Evolutionary conservation across 2,888 invertebrate genomes (phyloP).

Genomic region (Dynastes maya): DNA sequence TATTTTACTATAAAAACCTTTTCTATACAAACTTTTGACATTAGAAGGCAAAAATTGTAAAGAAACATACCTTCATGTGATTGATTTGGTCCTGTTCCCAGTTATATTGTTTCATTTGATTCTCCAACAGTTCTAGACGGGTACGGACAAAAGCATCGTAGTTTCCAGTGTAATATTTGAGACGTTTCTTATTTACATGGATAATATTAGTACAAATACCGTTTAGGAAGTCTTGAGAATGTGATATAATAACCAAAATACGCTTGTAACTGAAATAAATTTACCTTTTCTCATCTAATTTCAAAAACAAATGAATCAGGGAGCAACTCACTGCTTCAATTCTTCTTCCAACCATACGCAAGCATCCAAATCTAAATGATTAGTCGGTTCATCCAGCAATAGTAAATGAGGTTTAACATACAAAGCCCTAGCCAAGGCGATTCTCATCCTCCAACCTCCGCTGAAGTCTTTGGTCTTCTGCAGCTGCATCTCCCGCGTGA

Average conservation of each 20-base stretch:
- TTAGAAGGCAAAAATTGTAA: too few relatives aligned
- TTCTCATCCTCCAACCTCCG: conserved; percentile 99
- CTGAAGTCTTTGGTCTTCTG: conserved; percentile 91
- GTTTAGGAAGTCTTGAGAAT: conserved; percentile 99
- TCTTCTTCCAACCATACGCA: conserved; percentile 99
- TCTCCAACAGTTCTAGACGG: conserved; percentile 94
- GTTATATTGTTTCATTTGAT: conserved; percentile 99
- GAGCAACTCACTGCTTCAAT: conserved; percentile 82
- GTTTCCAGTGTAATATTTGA: conserved; percentile 93
- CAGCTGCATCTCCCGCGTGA: conserved; percentile 88
- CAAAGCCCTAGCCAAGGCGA: conserved; percentile 95
- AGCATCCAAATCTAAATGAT: conserved; percentile 98
- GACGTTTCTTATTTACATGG: conserved; percentile 92
- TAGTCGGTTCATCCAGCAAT: conserved; percentile 98
- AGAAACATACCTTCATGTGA: conserved; percentile 88
- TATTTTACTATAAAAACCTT: not conserved
- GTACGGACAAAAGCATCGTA: conserved; percentile 98
- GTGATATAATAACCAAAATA: conserved; percentile 97
- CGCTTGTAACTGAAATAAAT: conserved; percentile 85
- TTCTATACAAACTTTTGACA: not conserved
- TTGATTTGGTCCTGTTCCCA: conserved; percentile 99
- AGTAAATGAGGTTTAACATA: conserved; percentile 98
- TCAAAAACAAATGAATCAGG: not conserved
- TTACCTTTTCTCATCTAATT: not conserved
- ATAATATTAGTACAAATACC: conserved; percentile 98